These are phyloP conservation scores for Tretioscincus oriximinensis DNA, from an alignment of 2,113 vertebrate species.

Conservation along the genomic window DNA sequence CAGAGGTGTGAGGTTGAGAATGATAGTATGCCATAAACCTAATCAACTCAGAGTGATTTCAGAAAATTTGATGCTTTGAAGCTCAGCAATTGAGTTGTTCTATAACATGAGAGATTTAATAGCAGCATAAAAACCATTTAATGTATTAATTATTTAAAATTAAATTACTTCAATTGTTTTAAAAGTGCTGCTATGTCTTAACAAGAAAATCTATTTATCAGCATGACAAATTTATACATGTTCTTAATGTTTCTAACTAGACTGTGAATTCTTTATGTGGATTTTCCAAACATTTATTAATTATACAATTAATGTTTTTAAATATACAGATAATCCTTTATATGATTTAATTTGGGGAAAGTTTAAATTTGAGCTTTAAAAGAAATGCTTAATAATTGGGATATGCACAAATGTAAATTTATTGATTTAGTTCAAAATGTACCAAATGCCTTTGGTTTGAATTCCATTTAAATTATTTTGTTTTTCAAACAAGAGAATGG, in stretches of 20 bases:
- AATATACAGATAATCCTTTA: neutral
- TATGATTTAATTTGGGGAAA: neutral
- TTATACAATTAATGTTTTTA: neutral
- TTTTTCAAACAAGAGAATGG: too few relatives aligned
- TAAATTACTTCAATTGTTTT: constrained; percentile 34
- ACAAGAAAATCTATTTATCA: constrained; percentile 32
- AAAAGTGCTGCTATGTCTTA: constrained; percentile 16
- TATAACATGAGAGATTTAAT: constrained; percentile 62
- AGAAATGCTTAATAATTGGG: neutral
- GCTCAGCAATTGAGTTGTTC: constrained; percentile 60
- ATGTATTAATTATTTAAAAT: constrained; percentile 41
- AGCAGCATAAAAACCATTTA: constrained; percentile 45
- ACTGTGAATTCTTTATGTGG: too few relatives aligned
- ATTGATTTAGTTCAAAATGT: too few relatives aligned
- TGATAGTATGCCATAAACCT: constrained; percentile 45
- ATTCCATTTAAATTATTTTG: too few relatives aligned
- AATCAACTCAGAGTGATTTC: constrained; percentile 54
- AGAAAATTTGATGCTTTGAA: constrained; percentile 66
- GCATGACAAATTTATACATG: neutral
- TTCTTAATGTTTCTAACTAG: constrained; percentile 26
- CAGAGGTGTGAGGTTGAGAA: constrained; percentile 55
- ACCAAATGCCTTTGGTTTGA: too few relatives aligned
- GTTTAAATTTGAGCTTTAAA: neutral
- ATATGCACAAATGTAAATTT: too few relatives aligned
- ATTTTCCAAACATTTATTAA: neutral